phyloP scores from a whole-genome alignment of 2,113 vertebrate genomes.

The Morone chrysops region DNA sequence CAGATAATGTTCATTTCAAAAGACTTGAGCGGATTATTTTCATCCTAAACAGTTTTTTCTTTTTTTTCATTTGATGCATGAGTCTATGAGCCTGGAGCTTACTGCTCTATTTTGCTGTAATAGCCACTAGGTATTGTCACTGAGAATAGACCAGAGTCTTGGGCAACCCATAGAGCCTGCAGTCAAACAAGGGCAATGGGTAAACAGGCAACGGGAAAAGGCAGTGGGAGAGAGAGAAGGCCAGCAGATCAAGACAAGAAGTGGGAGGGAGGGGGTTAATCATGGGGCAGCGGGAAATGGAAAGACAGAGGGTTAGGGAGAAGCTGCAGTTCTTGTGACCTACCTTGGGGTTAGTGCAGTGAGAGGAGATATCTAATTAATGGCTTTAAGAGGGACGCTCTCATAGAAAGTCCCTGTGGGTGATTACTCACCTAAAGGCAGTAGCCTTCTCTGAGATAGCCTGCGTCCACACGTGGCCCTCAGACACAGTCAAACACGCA shows the following conservation, averaged over 20 bases:
- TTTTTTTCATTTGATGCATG: not conserved
- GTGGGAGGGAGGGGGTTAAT: not conserved
- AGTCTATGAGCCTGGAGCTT: conserved; percentile 24
- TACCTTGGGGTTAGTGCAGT: conserved; percentile 63
- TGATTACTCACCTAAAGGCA: conserved; percentile 71
- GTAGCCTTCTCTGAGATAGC: conserved; percentile 57
- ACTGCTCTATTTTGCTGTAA: conserved; percentile 48
- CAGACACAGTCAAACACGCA: conserved; percentile 60
- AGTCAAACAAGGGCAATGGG: conserved; percentile 57
- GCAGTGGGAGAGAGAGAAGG: conserved; percentile 8
- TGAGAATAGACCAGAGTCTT: conserved; percentile 57
- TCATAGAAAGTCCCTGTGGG: conserved; percentile 64
- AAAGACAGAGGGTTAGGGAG: conserved; percentile 59
- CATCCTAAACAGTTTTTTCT: not conserved
- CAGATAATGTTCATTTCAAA: not conserved
- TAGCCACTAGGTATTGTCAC: conserved; percentile 62
- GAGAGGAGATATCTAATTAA: conserved; percentile 70
- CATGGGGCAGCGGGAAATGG: conserved; percentile 27
- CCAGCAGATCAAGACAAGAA: conserved; percentile 24
- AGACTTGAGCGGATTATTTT: not conserved
- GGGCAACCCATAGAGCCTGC: conserved; percentile 52
- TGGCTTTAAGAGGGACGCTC: conserved; percentile 54
- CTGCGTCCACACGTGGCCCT: conserved; percentile 51
- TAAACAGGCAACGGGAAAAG: conserved; percentile 41
- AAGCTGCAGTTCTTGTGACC: conserved; percentile 59